phyloP scores from a whole-genome alignment of 2,113 vertebrate species.

The Pseudorasbora parva region DNA sequence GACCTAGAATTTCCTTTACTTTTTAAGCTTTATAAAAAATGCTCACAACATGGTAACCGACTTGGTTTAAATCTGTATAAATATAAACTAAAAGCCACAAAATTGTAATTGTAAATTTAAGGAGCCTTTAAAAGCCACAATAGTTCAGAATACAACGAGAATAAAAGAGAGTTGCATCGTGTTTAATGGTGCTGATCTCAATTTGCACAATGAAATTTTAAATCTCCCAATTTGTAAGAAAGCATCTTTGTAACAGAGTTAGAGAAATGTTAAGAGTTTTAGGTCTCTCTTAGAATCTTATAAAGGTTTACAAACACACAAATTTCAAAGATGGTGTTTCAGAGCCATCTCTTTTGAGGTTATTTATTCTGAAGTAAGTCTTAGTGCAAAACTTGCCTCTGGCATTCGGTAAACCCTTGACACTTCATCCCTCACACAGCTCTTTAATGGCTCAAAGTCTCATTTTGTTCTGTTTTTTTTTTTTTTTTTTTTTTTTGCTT shows the following conservation, averaged over 20 bases:
- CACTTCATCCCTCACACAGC: not conserved
- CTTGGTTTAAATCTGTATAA: no score
- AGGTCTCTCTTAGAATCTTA: not conserved
- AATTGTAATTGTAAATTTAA: no score
- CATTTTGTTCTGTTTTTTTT: not conserved
- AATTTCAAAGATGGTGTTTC: not conserved
- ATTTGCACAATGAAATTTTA: not conserved
- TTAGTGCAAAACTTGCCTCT: constrained; percentile 8
- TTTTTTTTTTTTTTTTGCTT: not conserved
- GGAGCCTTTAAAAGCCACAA: no score
- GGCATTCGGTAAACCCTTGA: not conserved
- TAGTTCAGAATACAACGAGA: not conserved
- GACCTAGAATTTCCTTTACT: no score
- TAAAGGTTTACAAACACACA: not conserved
- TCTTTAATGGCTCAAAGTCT: constrained; percentile 22
- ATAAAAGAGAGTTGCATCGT: not conserved
- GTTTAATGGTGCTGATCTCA: not conserved
- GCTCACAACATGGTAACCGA: no score
- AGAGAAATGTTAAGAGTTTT: not conserved
- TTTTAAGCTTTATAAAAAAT: no score
- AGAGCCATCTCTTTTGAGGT: not conserved
- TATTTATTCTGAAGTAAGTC: constrained; percentile 21
- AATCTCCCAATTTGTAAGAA: not conserved
- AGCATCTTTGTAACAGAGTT: no score
- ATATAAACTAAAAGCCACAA: no score